phyloP scores from a whole-genome alignment of 2,113 vertebrate species.

The Enhydra lutris region DNA sequence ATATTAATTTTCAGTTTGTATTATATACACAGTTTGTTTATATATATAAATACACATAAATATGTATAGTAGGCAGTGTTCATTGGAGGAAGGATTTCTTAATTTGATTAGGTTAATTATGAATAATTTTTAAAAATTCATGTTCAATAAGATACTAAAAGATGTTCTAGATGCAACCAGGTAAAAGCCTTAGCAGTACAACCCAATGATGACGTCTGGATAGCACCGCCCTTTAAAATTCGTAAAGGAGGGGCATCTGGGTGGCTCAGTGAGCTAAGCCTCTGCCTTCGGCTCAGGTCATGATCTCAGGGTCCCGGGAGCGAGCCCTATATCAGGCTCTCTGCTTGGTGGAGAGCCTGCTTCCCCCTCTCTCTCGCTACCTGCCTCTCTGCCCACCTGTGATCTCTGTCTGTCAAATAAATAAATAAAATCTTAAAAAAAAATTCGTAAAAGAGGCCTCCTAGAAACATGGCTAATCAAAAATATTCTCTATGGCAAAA shows the following conservation, averaged over 20 bases:
- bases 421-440: background rate
- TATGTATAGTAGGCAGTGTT: background rate
- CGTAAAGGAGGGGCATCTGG: background rate
- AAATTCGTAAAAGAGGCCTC: background rate
- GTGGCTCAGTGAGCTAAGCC: too few relatives aligned
- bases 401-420: too few relatives aligned
- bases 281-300: too few relatives aligned
- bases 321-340: too few relatives aligned
- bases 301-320: too few relatives aligned
- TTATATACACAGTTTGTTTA: too few relatives aligned
- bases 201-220: background rate
- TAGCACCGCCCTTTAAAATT: background rate
- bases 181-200: background rate
- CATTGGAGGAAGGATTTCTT: background rate
- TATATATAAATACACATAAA: too few relatives aligned
- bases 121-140: background rate
- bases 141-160: background rate
- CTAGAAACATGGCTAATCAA: background rate
- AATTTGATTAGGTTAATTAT: background rate
- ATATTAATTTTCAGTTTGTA: too few relatives aligned
- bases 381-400: too few relatives aligned
- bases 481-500: background rate
- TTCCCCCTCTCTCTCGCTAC: too few relatives aligned
- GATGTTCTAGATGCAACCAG: background rate
- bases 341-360: too few relatives aligned